Evolutionary conservation across 2,888 invertebrate genomes (phyloP).

Genomic region (Diachrysia chrysitis): DNA sequence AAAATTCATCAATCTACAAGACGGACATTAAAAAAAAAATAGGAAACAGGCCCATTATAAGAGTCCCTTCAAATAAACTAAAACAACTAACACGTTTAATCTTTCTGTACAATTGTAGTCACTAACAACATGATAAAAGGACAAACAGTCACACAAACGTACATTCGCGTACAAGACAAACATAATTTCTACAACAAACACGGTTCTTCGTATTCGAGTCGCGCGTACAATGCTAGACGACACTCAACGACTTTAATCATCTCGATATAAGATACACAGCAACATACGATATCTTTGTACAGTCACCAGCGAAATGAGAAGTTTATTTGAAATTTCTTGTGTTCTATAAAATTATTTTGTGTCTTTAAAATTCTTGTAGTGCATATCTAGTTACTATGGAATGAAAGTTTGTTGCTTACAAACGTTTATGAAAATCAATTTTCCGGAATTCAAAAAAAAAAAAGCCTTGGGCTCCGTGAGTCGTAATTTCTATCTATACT

Average conservation of each 20-base stretch:
- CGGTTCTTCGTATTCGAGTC: background rate
- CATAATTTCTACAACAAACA: constrained; percentile 1
- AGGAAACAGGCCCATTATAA: too few relatives aligned
- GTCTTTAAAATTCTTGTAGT: too few relatives aligned
- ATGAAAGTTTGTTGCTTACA: too few relatives aligned
- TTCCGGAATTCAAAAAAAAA: too few relatives aligned
- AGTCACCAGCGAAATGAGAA: background rate
- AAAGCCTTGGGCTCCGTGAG: too few relatives aligned
- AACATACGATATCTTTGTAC: background rate
- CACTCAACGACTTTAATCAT: constrained; percentile 3
- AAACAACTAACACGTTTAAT: too few relatives aligned
- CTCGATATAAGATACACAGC: background rate
- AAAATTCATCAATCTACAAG: too few relatives aligned
- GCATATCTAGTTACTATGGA: too few relatives aligned
- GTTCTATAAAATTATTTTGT: background rate
- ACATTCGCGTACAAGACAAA: constrained; percentile 1
- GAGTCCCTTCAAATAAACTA: too few relatives aligned
- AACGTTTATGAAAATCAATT: too few relatives aligned
- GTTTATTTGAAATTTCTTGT: background rate
- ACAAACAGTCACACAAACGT: background rate
- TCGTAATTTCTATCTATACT: too few relatives aligned
- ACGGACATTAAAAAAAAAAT: too few relatives aligned
- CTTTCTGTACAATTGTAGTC: background rate
- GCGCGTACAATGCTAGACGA: background rate
- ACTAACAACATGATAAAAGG: background rate